Evolutionary conservation across 2,888 invertebrate species (phyloP).

Genomic region (Ornithoptera priamus): DNA sequence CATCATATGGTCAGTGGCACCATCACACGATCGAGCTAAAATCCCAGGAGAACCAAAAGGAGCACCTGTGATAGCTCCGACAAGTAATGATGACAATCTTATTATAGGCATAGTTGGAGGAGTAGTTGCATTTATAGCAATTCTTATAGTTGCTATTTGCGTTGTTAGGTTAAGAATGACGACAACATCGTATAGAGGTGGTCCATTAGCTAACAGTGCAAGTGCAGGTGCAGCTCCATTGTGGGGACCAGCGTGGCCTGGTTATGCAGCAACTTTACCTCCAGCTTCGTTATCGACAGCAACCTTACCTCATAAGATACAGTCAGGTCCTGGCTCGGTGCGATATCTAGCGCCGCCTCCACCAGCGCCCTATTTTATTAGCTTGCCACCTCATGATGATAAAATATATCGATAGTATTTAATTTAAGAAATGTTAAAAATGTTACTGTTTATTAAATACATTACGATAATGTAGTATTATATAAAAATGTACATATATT

Average conservation of each 20-base stretch:
- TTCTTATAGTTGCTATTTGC: constrained; percentile 93
- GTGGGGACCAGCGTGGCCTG: constrained; percentile 77
- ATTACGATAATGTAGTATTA: constrained; percentile 33
- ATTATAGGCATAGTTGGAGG: constrained; percentile 97
- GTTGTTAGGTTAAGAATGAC: constrained; percentile 89
- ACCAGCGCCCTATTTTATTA: constrained; percentile 83
- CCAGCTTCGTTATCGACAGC: constrained; percentile 81
- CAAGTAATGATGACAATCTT: constrained; percentile 93
- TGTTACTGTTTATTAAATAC: constrained; percentile 23
- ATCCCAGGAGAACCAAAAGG: constrained; percentile 81
- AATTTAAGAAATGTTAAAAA: background rate
- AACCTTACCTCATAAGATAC: constrained; percentile 84
- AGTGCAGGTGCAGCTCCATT: constrained; percentile 82
- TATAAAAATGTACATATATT: constrained; percentile 26
- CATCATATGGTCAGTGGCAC: constrained; percentile 94
- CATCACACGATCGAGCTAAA: constrained; percentile 82
- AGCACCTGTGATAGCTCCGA: constrained; percentile 77
- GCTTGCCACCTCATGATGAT: constrained; percentile 82
- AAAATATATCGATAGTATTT: constrained; percentile 82
- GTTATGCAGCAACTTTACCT: constrained; percentile 81
- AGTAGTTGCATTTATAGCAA: constrained; percentile 93
- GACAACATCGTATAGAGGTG: constrained; percentile 83
- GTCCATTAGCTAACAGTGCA: constrained; percentile 83
- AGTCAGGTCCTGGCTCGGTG: constrained; percentile 74
- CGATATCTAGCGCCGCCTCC: constrained; percentile 82